Evolutionary conservation across 2,113 vertebrate species (phyloP).

Genomic region (Pteruthius melanotis): DNA sequence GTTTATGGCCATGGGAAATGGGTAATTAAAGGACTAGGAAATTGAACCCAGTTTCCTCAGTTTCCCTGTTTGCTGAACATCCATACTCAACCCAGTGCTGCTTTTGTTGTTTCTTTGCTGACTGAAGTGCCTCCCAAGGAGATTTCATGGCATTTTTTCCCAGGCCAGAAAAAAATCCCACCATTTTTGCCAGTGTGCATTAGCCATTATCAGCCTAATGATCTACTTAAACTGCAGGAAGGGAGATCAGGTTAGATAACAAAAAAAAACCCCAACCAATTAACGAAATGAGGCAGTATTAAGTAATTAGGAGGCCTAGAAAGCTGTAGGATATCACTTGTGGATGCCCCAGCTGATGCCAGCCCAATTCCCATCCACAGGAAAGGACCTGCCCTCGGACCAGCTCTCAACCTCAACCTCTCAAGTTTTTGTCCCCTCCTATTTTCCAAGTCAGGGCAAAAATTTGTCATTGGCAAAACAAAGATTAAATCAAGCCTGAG

Average conservation of each 20-base stretch:
- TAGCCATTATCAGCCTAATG: not conserved
- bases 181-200: not conserved
- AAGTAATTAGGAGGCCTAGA: not conserved
- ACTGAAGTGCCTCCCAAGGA: not conserved
- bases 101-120: not conserved
- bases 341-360: not conserved
- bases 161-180: not conserved
- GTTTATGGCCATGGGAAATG: not conserved
- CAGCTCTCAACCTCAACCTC: not conserved
- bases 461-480: not conserved
- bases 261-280: not conserved
- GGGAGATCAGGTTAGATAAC: not conserved
- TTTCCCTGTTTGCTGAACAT: slow-evolving; percentile 46
- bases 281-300: not conserved
- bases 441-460: not conserved
- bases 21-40: not conserved
- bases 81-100: not conserved
- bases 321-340: not conserved
- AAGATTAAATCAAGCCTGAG: slow-evolving; percentile 11
- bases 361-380: not conserved
- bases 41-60: slow-evolving; percentile 18
- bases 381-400: not conserved
- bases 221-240: not conserved
- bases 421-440: not conserved
- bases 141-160: not conserved